Conservation (phyloP, 2,797 vertebrate species). For the Percopsis omiscomaycus region DNA sequence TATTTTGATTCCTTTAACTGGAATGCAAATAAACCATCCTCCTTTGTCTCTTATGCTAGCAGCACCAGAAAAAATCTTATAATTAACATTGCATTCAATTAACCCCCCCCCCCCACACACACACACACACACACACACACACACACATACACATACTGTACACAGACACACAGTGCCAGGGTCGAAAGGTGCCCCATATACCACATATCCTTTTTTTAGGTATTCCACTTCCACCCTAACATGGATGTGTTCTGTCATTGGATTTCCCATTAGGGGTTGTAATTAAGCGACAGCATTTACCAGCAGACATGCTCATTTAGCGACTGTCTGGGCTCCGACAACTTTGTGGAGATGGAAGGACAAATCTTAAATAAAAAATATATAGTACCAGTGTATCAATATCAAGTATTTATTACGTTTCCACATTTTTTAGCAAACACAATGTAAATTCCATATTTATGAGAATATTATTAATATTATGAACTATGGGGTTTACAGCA, state of each 20-base stretch:
- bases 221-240: constrained; percentile 19
- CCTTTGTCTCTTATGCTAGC: constrained; percentile 18
- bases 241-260: constrained; percentile 37
- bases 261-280: constrained; percentile 70
- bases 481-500: too few relatives aligned
- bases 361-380: constrained; percentile 63
- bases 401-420: too few relatives aligned
- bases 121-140: constrained; percentile 8
- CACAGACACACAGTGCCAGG: constrained; percentile 86
- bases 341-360: constrained; percentile 70
- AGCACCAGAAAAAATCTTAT: neutral
- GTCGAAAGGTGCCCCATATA: constrained; percentile 91
- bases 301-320: constrained; percentile 72
- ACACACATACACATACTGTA: constrained; percentile 24
- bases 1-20: constrained; percentile 42
- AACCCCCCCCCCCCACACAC: too few relatives aligned
- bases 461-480: too few relatives aligned
- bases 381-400: constrained; percentile 1
- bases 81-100: constrained; percentile 40
- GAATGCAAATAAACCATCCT: constrained; percentile 25
- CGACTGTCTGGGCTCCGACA: constrained; percentile 56
- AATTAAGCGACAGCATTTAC: constrained; percentile 76
- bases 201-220: constrained; percentile 18
- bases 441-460: too few relatives aligned
- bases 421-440: too few relatives aligned